Base-by-base conservation (phyloP, 2,113 vertebrate species). In the Propithecus coquereli region DNA sequence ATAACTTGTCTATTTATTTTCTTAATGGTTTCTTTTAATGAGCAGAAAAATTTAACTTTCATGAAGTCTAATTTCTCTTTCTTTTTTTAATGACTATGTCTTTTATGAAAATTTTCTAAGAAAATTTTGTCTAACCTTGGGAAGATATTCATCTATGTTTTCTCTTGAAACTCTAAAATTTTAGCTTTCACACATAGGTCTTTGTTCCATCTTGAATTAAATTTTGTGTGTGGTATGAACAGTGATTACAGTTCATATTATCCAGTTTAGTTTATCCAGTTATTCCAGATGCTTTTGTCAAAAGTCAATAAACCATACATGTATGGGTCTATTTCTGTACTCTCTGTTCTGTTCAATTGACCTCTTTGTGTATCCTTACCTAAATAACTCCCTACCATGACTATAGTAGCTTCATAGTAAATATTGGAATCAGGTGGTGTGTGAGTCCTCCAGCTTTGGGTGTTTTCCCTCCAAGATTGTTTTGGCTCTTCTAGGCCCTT, bases 31-130 rank as follows among this genome's bases (percentile, higher is more conserved):
- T 84, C 17, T 54, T 93, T 94, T 68, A 81, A 77, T 88, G 6
- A 85, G 30, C 7, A 81, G 61, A 83, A 86, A 30, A 57, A 81
- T 65, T 83, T 77, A 94, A 95, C 77, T 93, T 83, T 79, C 30
- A 66, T 71, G 30, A 94, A 59, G 32, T 76, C n/a, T 40, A 88
- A 57, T 81, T 91, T 85, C 37, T 70, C 52, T 86, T 83, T 65
- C 57, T 52, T 57, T 57, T n/a, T 88, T 91, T 71, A 50, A 43
- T 66, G 43, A 84, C n/a, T 84, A 20, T 32, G 94, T 91, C 77
- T 40, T 43, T 54, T 79, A 40, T 74, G 40, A 73, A 71, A 73
- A 43, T 73, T 73, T 86, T 30, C 25, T 50, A 59, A 61, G 63
- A 95, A 92, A 91, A 94, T 23, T 57, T 91, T 77, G 17, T 37